These are phyloP conservation scores for Acronicta aceris DNA, from an alignment of 2,888 invertebrate species.

Conservation along the genomic window DNA sequence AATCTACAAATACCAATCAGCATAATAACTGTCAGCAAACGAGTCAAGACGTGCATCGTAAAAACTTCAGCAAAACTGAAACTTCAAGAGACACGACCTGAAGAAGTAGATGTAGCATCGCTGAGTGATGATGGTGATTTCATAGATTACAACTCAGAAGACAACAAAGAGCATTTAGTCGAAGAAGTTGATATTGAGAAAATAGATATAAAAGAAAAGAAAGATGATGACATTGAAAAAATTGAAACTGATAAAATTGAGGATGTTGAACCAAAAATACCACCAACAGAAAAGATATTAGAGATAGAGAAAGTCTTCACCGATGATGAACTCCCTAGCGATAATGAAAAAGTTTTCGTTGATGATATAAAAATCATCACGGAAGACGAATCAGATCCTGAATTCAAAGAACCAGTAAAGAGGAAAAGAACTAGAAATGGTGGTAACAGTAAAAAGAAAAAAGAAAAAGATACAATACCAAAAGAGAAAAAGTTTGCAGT, in stretches of 20 bases:
- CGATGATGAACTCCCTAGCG: constrained; percentile 45
- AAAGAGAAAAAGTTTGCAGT: constrained; percentile 59
- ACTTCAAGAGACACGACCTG: constrained; percentile 23
- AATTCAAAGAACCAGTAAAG: constrained; percentile 30
- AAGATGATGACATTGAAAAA: constrained; percentile 33
- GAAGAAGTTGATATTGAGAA: constrained; percentile 40
- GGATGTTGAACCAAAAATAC: constrained; percentile 23
- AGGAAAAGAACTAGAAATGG: constrained; percentile 39
- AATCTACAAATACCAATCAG: constrained; percentile 63
- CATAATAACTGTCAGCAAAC: constrained; percentile 56
- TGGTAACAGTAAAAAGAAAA: constrained; percentile 52
- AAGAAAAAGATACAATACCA: constrained; percentile 35
- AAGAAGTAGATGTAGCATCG: constrained; percentile 38
- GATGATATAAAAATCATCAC: constrained; percentile 40
- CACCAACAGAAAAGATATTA: constrained; percentile 23
- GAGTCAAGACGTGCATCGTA: constrained; percentile 58
- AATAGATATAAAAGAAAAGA: constrained; percentile 45
- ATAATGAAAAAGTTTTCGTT: constrained; percentile 50
- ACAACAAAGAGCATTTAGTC: constrained; percentile 26
- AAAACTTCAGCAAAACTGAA: constrained; percentile 47
- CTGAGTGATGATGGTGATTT: constrained; percentile 43
- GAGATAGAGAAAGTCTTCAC: constrained; percentile 31
- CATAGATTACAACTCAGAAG: constrained; percentile 28
- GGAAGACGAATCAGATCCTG: constrained; percentile 33
- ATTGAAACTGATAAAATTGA: constrained; percentile 28